Evolutionary conservation across 2,797 vertebrate genomes (phyloP).

Genomic region (Apogon hyalosoma): DNA sequence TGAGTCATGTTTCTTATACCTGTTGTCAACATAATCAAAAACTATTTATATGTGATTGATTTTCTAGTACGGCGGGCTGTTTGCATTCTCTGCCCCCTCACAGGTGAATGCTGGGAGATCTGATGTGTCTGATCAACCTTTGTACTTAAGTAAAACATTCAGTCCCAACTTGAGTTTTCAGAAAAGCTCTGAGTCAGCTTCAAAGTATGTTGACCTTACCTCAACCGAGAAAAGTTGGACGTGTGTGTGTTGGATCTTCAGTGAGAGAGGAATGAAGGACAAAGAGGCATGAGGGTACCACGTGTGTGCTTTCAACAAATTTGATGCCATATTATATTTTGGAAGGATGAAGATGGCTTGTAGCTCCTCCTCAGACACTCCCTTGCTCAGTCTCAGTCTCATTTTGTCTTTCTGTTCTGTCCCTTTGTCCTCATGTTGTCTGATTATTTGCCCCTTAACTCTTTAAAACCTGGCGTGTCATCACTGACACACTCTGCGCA

Average conservation of each 20-base stretch:
- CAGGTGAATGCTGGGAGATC: conserved; percentile 32
- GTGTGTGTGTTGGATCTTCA: conserved; percentile 7
- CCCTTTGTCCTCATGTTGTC: background rate
- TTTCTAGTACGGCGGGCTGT: background rate
- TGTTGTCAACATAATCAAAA: too few species aligned
- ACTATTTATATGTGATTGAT: too few species aligned
- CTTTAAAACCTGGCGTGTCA: too few species aligned
- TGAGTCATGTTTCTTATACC: too few species aligned
- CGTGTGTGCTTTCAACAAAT: conserved; percentile 14
- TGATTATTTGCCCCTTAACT: too few species aligned
- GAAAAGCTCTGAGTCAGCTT: conserved; percentile 66
- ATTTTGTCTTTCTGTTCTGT: background rate
- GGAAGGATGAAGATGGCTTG: background rate
- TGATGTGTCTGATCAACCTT: conserved; percentile 44
- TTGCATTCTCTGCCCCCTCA: background rate
- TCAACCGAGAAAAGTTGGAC: conserved; percentile 38
- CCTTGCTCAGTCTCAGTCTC: background rate
- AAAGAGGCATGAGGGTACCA: conserved; percentile 6
- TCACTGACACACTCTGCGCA: too few species aligned
- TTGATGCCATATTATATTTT: conserved; percentile 12
- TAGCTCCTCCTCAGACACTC: too few species aligned
- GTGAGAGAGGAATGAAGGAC: conserved; percentile 12
- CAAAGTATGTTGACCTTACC: conserved; percentile 68
- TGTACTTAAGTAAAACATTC: conserved; percentile 58
- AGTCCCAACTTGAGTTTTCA: conserved; percentile 57